A percentile compares a stretch with the other conserved stretches of the same genome.
phyloP scores from a whole-genome alignment of 1,140 invertebrate genomes.

The Cyclina sinensis region DNA sequence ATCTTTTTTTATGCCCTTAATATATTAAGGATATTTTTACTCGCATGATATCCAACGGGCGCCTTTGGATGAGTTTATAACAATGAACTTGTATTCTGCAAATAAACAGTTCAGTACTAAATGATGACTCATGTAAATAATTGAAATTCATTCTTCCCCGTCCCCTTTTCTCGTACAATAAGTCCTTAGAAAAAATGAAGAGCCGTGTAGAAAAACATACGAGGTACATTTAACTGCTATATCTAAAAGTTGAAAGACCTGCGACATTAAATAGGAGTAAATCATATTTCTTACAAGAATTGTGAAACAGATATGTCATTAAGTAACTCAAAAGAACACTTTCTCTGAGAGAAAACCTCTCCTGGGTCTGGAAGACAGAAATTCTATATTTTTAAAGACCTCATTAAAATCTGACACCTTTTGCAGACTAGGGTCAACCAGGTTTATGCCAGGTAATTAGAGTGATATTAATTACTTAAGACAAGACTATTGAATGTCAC shows the following conservation, averaged over 20 bases:
- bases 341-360: background rate
- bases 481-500: constrained; percentile 30
- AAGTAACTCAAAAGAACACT: background rate
- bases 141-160: no score
- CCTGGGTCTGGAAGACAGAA: constrained; percentile 27
- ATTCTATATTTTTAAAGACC: constrained; percentile 12
- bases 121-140: background rate
- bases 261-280: constrained; percentile 3
- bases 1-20: constrained; percentile 22
- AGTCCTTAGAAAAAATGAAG: no score
- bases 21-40: constrained; percentile 12
- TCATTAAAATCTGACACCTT: constrained; percentile 13
- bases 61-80: background rate
- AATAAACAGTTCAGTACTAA: background rate
- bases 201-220: no score
- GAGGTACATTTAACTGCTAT: no score
- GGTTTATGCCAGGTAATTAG: background rate
- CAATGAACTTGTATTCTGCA: background rate
- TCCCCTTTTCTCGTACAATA: no score
- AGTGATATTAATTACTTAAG: constrained; percentile 4
- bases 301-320: background rate
- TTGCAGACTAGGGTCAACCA: background rate
- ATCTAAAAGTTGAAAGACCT: background rate
- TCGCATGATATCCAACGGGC: constrained; percentile 18
- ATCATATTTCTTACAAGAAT: background rate